A percentile compares a stretch with the other conserved stretches of the same genome.
These are phyloP conservation scores for Zophobas atratus DNA, from an alignment of 1,140 invertebrate species.

Conservation along the genomic window DNA sequence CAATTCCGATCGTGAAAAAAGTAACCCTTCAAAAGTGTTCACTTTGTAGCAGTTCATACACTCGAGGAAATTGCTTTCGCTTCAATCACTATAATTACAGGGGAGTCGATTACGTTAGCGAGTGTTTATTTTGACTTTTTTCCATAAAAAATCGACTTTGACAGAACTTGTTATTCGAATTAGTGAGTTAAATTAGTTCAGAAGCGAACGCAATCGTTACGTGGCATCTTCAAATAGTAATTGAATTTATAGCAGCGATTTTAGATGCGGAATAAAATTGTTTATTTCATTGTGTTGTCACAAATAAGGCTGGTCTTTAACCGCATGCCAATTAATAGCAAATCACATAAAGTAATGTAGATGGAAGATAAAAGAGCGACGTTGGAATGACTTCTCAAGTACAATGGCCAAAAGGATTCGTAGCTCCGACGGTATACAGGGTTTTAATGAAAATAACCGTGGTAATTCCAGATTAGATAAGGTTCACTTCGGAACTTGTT, in stretches of 20 bases:
- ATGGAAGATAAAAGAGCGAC: constrained; percentile 54
- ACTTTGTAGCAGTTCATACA: constrained; percentile 52
- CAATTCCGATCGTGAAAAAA: constrained; percentile 45
- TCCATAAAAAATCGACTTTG: not conserved
- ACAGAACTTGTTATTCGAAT: constrained; percentile 20
- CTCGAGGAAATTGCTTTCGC: constrained; percentile 49
- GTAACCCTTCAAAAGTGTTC: constrained; percentile 47
- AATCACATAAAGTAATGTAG: constrained; percentile 58
- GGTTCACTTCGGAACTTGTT: constrained; percentile 1
- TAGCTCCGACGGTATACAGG: constrained; percentile 22
- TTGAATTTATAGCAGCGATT: constrained; percentile 53
- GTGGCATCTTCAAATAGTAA: constrained; percentile 54
- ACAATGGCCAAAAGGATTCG: constrained; percentile 50
- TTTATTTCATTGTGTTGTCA: constrained; percentile 59
- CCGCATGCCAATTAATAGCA: constrained; percentile 59
- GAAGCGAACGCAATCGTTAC: constrained; percentile 51
- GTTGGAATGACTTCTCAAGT: constrained; percentile 41
- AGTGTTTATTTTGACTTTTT: constrained; percentile 7
- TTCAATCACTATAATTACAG: constrained; percentile 49
- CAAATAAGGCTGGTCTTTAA: constrained; percentile 53
- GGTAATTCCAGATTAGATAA: constrained; percentile 38
- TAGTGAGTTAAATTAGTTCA: constrained; percentile 51
- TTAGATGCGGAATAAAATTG: constrained; percentile 54
- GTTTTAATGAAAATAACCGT: constrained; percentile 43
- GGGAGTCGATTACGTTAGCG: constrained; percentile 22